phyloP scores from a whole-genome alignment of 1,140 invertebrate species.

The Luehdorfia chinensis region DNA sequence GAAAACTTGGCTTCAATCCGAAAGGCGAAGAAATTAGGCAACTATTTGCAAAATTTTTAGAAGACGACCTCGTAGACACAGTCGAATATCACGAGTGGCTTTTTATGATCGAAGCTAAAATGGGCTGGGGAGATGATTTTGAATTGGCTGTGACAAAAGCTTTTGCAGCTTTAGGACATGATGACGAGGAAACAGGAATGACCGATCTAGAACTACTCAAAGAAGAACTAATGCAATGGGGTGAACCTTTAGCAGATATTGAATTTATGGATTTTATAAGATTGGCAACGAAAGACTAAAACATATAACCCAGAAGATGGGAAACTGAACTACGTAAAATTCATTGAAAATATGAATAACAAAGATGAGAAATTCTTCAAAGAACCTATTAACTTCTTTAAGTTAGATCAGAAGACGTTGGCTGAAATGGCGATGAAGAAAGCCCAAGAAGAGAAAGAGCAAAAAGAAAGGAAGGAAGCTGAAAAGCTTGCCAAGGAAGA shows the following conservation, averaged over 20 bases:
- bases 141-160: constrained; percentile 55
- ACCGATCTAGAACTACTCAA: constrained; percentile 44
- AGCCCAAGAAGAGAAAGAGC: constrained; percentile 54
- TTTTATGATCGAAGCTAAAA: constrained; percentile 67
- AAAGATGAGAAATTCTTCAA: constrained; percentile 51
- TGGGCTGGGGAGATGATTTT: constrained; percentile 59
- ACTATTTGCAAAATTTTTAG: constrained; percentile 51
- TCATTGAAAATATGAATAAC: constrained; percentile 66
- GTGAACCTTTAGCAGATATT: constrained; percentile 54
- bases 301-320: constrained; percentile 48
- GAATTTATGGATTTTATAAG: constrained; percentile 59
- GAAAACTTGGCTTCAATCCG: constrained; percentile 64
- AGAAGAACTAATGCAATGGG: constrained; percentile 55
- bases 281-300: constrained; percentile 57
- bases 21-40: constrained; percentile 50
- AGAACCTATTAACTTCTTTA: constrained; percentile 68
- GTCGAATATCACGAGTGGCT: constrained; percentile 60
- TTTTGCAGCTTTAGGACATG: constrained; percentile 51
- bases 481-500: constrained; percentile 52
- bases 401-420: constrained; percentile 65
- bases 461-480: constrained; percentile 53
- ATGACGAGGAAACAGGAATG: constrained; percentile 51
- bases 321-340: constrained; percentile 50
- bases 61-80: constrained; percentile 61
- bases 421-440: constrained; percentile 63